A percentile compares a stretch with the other conserved stretches of the same genome.
phyloP scores from a whole-genome alignment of 2,113 vertebrate genomes.

The Proterorhinus semilunaris region DNA sequence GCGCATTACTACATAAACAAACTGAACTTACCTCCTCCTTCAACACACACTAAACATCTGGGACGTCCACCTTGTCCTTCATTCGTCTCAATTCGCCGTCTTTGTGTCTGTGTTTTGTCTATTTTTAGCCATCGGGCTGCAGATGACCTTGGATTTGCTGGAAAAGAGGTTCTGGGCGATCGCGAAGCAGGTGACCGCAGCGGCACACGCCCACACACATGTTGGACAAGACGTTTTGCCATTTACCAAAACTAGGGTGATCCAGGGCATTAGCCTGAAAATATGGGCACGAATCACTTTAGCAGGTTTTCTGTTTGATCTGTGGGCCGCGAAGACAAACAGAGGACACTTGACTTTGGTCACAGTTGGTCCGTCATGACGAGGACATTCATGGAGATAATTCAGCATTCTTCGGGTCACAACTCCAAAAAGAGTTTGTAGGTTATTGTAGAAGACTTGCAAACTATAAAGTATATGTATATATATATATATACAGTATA shows the following conservation, averaged over 20 bases:
- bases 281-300: neutral
- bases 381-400: neutral
- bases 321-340: neutral
- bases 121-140: slow-evolving; percentile 67
- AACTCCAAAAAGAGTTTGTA: too few relatives aligned
- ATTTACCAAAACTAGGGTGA: neutral
- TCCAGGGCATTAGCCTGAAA: neutral
- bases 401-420: too few relatives aligned
- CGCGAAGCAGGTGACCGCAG: slow-evolving; percentile 61
- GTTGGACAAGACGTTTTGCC: neutral
- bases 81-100: slow-evolving; percentile 14
- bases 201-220: slow-evolving; percentile 18
- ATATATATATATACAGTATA: too few relatives aligned
- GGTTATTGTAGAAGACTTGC: too few relatives aligned
- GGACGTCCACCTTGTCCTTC: slow-evolving; percentile 33
- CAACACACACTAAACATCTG: slow-evolving; percentile 30
- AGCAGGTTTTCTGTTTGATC: neutral
- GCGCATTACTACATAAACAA: too few relatives aligned
- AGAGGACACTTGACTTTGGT: neutral
- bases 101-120: slow-evolving; percentile 44
- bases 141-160: slow-evolving; percentile 69
- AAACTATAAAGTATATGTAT: too few relatives aligned
- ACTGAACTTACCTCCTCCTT: slow-evolving; percentile 15
- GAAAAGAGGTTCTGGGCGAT: slow-evolving; percentile 68
- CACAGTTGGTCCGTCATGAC: neutral